phyloP scores from a whole-genome alignment of 2,113 vertebrate genomes.

The Corythornis vintsioides region DNA sequence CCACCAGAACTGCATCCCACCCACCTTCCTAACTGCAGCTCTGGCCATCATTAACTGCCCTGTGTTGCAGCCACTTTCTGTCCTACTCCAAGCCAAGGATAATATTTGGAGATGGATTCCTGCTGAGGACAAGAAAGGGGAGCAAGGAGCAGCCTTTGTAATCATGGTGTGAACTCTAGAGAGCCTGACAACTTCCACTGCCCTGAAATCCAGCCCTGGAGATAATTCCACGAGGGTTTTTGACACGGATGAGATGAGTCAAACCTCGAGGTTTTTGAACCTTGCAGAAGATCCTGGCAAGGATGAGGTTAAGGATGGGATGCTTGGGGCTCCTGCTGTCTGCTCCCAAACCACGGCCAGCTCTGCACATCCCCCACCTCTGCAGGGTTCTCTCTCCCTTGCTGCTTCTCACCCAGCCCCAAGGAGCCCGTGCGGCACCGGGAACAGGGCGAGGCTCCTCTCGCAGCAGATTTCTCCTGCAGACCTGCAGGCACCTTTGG shows the following conservation, averaged over 20 bases:
- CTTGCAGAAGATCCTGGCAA: not conserved
- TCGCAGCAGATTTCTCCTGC: slow-evolving; percentile 37
- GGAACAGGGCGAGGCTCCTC: slow-evolving; percentile 51
- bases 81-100: not conserved
- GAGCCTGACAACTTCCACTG: accelerated
- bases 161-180: not conserved
- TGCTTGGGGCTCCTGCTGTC: not conserved
- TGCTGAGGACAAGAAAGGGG: not conserved
- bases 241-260: too few relatives aligned
- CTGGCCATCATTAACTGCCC: not conserved
- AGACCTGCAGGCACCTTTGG: slow-evolving; percentile 65
- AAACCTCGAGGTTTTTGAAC: not conserved
- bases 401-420: not conserved
- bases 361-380: not conserved
- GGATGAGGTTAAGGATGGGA: not conserved
- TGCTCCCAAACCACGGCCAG: not conserved
- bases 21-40: not conserved
- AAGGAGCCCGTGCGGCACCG: not conserved
- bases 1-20: not conserved
- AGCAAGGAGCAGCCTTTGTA: not conserved
- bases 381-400: not conserved
- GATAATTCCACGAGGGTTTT: not conserved
- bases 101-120: not conserved
- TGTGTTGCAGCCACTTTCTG: not conserved
- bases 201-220: not conserved